Base-by-base conservation (phyloP, 2,113 vertebrate species). In the Hoplias malabaricus region DNA sequence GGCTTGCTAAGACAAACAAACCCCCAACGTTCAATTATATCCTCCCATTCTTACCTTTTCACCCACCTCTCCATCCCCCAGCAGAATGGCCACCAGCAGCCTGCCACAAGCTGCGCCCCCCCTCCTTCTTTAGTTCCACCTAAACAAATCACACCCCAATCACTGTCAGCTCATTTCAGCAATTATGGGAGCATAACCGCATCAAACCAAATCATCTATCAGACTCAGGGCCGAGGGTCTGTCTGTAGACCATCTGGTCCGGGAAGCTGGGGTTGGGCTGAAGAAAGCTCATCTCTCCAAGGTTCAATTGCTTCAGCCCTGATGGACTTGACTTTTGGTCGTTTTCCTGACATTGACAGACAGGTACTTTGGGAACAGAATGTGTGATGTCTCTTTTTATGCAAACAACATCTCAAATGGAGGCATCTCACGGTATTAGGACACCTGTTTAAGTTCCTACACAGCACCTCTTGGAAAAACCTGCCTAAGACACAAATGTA, bases 121-220 rank as follows among this genome's bases (percentile, higher is more conserved):
- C 36, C n/a, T 71, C 48, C 81, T 77, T 80, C 84, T 91, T 90
- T 90, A 80, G 90, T 89, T 78, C 74, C 53, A 84, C 72, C 75
- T 87, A 89, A 92, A 91, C 86, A 83, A 84, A 90, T 91, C 87
- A 87, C 14, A 57, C 33, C 72, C 75, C 82, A 83, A 80, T 89
- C 82, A 86, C 83, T 91, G 91, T 90, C 89, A 84, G 70, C 21
- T 88, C 84, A 84, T 81, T 85, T 76, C 82, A 78, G 54, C 81
- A 87, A 84, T 88, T 84, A 86, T 62, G 73, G 87, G 83, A 79
- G 82, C 87, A 78, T 86, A 89, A 91, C 86, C 80, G 42, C 76
- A 90, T 90, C 59, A 87, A 86, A 90, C 83, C 80, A 83, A 86
- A 89, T 90, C 88, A 88, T 90, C 84, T 88, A 89, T 90, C 85